phyloP scores from a whole-genome alignment of 2,888 invertebrate species.

The Aleiodes leptofemur region DNA sequence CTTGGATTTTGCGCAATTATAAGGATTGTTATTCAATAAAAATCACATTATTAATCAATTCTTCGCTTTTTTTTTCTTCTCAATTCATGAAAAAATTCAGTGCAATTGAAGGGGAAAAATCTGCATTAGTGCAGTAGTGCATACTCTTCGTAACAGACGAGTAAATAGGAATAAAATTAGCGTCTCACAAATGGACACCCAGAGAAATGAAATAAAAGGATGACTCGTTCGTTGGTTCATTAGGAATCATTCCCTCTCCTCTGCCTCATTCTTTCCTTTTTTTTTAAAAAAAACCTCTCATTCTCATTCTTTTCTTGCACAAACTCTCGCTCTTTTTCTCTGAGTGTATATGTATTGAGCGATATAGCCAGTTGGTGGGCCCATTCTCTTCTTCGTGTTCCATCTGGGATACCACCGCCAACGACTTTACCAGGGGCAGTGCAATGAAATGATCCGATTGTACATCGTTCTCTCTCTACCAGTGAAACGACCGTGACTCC shows the following conservation, averaged over 20 bases:
- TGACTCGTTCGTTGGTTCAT: conserved; percentile 35
- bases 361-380: background rate
- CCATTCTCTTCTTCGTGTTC: background rate
- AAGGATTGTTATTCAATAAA: background rate
- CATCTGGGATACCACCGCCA: conserved; percentile 37
- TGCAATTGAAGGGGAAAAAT: background rate
- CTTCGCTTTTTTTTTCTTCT: too few species aligned
- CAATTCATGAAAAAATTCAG: too few species aligned
- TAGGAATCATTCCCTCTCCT: conserved; percentile 32
- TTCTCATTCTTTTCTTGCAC: conserved; percentile 28
- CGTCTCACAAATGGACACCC: conserved; percentile 40
- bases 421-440: conserved; percentile 39
- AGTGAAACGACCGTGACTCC: conserved; percentile 49
- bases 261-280: background rate
- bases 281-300: conserved; percentile 14
- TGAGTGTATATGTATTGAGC: conserved; percentile 14
- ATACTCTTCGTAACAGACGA: conserved; percentile 48
- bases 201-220: conserved; percentile 23
- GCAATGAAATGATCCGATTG: conserved; percentile 56
- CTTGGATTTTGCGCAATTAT: background rate
- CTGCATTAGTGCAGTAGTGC: conserved; percentile 9
- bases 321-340: background rate
- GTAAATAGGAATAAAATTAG: conserved; percentile 52
- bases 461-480: conserved; percentile 42
- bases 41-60: background rate